Conservation (phyloP, 2,797 vertebrate genomes). For the Pterois miles region DNA sequence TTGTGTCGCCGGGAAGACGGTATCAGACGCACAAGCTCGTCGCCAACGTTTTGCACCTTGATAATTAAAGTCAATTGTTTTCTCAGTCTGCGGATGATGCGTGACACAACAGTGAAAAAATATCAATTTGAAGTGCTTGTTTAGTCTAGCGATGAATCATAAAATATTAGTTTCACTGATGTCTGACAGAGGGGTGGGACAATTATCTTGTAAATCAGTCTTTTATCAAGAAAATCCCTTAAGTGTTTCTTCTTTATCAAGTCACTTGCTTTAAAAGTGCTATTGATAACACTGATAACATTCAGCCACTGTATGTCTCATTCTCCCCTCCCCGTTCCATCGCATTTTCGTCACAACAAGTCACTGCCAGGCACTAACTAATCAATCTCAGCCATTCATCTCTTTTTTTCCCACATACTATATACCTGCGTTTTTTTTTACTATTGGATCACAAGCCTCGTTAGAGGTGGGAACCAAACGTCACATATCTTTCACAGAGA, state of each 20-base stretch:
- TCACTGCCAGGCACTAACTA: no score
- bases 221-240: neutral
- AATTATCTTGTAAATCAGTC: neutral
- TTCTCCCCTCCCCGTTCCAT: no score
- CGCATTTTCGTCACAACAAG: no score
- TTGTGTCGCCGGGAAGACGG: conserved; percentile 21
- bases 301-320: no score
- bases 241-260: neutral
- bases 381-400: no score
- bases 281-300: no score
- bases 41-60: conserved; percentile 40
- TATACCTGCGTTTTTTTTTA: no score
- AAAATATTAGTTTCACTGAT: neutral
- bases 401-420: no score
- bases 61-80: conserved; percentile 73
- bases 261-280: no score
- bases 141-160: neutral
- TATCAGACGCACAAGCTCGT: conserved; percentile 27
- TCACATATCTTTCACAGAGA: no score
- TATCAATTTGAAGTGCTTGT: neutral
- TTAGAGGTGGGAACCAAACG: rapidly evolving
- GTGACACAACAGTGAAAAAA: conserved; percentile 29
- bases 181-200: neutral
- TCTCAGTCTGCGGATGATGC: conserved; percentile 34
- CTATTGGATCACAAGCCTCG: no score